Evolutionary conservation across 64 coral and sea anemone species (phyloP), one percentile per base, ranked within the genome.

Genomic region (Trachythela sp.): DNA sequence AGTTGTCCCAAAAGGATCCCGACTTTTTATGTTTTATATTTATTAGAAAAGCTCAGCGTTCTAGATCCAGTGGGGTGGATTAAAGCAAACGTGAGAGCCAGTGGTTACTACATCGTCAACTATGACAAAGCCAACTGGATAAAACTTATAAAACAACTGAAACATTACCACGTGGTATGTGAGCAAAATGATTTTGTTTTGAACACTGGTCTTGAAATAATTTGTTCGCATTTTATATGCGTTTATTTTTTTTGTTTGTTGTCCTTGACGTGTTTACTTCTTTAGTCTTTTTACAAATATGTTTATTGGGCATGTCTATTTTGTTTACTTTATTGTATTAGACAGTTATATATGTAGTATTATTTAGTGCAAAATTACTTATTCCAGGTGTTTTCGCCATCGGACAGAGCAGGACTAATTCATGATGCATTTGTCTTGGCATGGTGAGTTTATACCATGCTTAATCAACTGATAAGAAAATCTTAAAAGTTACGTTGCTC

Each of bases 361-460:
- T n/a, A n/a, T 72, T 72, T 72, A 72, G 29, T 35, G 11, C 68
- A 27, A 72, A 24, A 72, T 9, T 14, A 29, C 29, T 9, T 72
- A 27, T 72, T 72, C 29, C 29, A 94, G 92, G 85, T 90, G 32
- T 90, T 94, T 68, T 90, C 36, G 20, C 85, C 88, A 42, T 72
- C 85, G n/a, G 92, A 90, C 35, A 84, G 92, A 88, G 92, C 92
- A 86, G 92, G 85, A 33, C 86, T 94, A 9, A 87, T 94, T 45
- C 92, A 94, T 24, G 92, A 94, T 48, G 92, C 77, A 33, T 94
- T 94, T 56, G 86, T 54, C 64, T 85, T 94, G 36, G 85, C 92
- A 39, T 94, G 92, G 92, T 94, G 41, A 86, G 92, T 71, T 8
- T 6, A 56, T 31, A 17, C 33, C 5, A 33, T 18, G 24, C 20